Conservation (phyloP, 2,113 vertebrate species). For the Manacus vitellinus region DNA sequence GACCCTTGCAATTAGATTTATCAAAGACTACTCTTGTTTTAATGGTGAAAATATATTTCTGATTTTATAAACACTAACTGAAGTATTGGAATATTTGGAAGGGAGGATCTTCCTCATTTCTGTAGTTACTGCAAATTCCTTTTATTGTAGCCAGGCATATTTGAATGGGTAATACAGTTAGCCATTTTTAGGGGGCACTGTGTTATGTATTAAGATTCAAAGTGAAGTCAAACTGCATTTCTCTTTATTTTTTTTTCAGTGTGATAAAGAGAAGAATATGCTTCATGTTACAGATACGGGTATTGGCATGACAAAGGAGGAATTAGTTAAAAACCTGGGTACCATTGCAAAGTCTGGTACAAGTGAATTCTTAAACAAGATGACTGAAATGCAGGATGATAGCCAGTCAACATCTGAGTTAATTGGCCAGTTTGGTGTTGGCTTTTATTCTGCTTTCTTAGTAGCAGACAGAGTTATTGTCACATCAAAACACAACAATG, state of each 20-base stretch:
- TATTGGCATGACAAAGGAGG: slow-evolving; percentile 97
- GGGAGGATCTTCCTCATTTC: neutral
- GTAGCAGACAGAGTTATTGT: slow-evolving; percentile 98
- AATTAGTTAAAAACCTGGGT: slow-evolving; percentile 93
- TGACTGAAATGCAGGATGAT: slow-evolving; percentile 90
- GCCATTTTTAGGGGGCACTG: neutral
- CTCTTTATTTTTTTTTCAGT: slow-evolving; percentile 70
- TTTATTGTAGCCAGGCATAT: neutral
- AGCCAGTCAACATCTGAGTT: slow-evolving; percentile 95
- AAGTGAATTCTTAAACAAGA: slow-evolving; percentile 96
- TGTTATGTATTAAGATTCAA: neutral
- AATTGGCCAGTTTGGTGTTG: slow-evolving; percentile 98
- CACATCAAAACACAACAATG: slow-evolving; percentile 97
- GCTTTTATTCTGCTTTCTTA: slow-evolving; percentile 98
- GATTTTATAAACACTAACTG: neutral
- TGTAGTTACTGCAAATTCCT: neutral
- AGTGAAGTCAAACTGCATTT: neutral
- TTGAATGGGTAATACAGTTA: neutral
- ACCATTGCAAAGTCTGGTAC: slow-evolving; percentile 99
- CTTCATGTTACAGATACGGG: slow-evolving; percentile 97
- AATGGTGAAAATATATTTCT: neutral
- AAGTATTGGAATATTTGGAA: neutral
- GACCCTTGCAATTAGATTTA: neutral
- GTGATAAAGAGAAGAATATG: slow-evolving; percentile 98
- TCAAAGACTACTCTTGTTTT: fast-evolving